A percentile compares a stretch with the other conserved stretches of the same genome.
These are phyloP conservation scores for Apaloderma vittatum DNA, from an alignment of 2,113 vertebrate species.

Conservation along the genomic window DNA sequence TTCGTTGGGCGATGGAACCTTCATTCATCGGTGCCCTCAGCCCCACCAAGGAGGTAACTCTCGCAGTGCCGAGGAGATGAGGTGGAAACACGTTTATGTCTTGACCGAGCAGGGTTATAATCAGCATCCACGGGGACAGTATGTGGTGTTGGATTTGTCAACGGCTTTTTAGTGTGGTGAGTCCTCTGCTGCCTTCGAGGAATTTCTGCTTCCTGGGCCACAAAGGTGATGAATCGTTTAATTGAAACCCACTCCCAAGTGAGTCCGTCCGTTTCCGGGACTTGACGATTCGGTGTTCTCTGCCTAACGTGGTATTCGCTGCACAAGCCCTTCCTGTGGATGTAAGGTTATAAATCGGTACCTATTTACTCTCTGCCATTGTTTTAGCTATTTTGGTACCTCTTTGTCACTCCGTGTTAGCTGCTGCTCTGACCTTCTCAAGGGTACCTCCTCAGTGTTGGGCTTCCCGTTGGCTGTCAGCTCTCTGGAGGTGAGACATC, in stretches of 20 bases:
- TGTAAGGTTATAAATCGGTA: background rate
- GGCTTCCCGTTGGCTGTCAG: background rate
- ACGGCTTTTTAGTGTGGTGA: background rate
- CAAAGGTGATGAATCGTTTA: background rate
- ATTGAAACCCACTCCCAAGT: background rate
- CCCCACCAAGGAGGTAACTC: background rate
- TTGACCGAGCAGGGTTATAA: background rate
- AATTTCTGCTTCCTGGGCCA: background rate
- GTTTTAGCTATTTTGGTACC: background rate
- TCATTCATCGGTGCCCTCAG: background rate
- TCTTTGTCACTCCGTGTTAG: background rate
- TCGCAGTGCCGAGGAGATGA: background rate
- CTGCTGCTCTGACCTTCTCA: background rate
- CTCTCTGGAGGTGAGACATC: background rate
- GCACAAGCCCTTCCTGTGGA: background rate
- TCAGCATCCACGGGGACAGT: background rate
- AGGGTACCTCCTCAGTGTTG: background rate
- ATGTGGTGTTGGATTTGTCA: background rate
- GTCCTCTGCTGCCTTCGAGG: background rate
- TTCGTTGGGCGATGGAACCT: fast-evolving
- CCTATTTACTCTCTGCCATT: background rate
- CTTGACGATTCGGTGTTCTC: background rate
- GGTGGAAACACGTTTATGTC: background rate
- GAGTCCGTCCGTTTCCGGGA: background rate
- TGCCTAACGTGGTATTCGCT: background rate